These are phyloP conservation scores for Ennomos quercinarius DNA, from an alignment of 2,888 invertebrate genomes.

Conservation along the genomic window DNA sequence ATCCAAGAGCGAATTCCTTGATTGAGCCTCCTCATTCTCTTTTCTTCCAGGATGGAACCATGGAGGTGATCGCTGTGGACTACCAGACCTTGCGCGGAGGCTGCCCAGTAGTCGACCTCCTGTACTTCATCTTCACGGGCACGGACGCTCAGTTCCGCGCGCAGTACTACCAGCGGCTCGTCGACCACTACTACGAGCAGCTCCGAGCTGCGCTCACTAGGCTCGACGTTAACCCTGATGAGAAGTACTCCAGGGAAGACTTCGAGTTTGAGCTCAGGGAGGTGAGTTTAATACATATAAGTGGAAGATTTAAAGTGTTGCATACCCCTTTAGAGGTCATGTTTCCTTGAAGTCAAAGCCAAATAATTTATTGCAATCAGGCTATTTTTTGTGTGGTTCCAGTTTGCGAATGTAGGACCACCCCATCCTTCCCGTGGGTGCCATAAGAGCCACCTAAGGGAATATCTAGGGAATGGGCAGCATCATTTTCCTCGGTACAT, in stretches of 20 bases:
- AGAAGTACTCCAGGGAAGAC: constrained; percentile 53
- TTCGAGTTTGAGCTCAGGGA: constrained; percentile 57
- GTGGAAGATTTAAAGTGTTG: too few species aligned
- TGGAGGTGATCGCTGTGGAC: constrained; percentile 60
- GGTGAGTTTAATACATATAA: constrained; percentile 35
- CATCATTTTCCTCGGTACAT: too few species aligned
- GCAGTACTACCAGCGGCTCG: constrained; percentile 42
- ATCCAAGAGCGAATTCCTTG: too few species aligned
- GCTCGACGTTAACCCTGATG: constrained; percentile 48
- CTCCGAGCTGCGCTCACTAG: constrained; percentile 49
- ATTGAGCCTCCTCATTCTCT: not conserved
- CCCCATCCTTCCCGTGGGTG: too few species aligned
- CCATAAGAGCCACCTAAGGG: too few species aligned
- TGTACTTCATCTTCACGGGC: constrained; percentile 66
- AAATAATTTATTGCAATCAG: too few species aligned
- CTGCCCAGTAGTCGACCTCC: constrained; percentile 58
- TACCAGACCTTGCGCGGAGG: constrained; percentile 64
- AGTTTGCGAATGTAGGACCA: too few species aligned
- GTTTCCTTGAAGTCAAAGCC: too few species aligned
- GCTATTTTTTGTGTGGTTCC: too few species aligned
- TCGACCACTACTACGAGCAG: constrained; percentile 49
- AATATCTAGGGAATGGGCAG: too few species aligned
- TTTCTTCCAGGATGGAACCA: constrained; percentile 52
- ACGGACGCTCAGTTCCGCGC: constrained; percentile 62
- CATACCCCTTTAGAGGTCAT: too few species aligned